phyloP scores from a whole-genome alignment of 1,140 invertebrate species.

The Hirudo medicinalis region DNA sequence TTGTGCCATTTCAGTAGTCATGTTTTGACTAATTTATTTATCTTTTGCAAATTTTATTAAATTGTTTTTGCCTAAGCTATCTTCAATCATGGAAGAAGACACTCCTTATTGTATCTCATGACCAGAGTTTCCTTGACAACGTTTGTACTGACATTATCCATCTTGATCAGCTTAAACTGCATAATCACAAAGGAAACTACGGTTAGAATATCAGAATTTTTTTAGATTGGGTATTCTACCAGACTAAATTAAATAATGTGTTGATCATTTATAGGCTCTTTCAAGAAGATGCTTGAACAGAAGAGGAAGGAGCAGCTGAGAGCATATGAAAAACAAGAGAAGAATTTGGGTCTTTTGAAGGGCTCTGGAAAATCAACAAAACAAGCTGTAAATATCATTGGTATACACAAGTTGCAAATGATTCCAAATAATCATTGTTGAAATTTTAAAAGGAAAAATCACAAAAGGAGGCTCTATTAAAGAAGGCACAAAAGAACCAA shows the following conservation, averaged over 20 bases:
- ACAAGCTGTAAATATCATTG: constrained; percentile 54
- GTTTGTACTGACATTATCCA: constrained; percentile 98
- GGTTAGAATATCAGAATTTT: constrained; percentile 26
- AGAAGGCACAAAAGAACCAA: constrained; percentile 78
- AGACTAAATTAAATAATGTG: background rate
- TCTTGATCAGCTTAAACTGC: constrained; percentile 81
- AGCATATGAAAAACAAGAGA: constrained; percentile 96
- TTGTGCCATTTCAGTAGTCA: background rate
- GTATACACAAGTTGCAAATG: constrained; percentile 4
- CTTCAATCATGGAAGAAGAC: constrained; percentile 92
- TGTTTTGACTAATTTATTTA: background rate
- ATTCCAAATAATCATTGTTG: constrained; percentile 13
- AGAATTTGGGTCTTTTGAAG: constrained; percentile 82
- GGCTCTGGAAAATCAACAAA: constrained; percentile 87
- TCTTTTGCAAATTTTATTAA: background rate
- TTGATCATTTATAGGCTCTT: constrained; percentile 43
- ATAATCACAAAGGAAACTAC: constrained; percentile 96
- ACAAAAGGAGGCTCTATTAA: constrained; percentile 73
- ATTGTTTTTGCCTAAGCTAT: constrained; percentile 1
- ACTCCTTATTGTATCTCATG: constrained; percentile 89
- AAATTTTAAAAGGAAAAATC: constrained; percentile 56
- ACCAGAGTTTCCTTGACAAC: constrained; percentile 97
- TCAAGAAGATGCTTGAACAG: constrained; percentile 96
- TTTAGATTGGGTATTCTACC: background rate
- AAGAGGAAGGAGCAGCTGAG: constrained; percentile 89